phyloP scores from a whole-genome alignment of 2,888 invertebrate genomes.

The Agriopis marginaria region DNA sequence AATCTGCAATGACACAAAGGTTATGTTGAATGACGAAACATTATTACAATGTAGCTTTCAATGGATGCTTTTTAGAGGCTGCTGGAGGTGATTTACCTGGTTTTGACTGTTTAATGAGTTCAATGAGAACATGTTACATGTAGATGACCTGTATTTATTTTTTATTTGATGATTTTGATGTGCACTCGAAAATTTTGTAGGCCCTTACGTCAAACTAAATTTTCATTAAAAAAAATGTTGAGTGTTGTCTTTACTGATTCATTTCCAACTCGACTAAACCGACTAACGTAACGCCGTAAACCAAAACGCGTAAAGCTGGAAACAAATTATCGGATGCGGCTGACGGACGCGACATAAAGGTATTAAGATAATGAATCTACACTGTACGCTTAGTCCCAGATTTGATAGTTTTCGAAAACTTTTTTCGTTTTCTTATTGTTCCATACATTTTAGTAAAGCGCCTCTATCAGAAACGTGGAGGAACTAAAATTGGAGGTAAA shows the following conservation, averaged over 20 bases:
- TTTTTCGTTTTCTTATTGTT: too few relatives aligned
- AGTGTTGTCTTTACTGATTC: constrained; percentile 2
- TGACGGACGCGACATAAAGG: too few relatives aligned
- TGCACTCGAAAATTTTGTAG: constrained; percentile 86
- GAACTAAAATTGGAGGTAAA: too few relatives aligned
- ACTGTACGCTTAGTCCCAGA: too few relatives aligned
- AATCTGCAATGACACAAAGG: constrained; percentile 80
- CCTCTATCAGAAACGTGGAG: too few relatives aligned
- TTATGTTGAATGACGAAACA: constrained; percentile 72
- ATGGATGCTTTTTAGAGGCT: background rate
- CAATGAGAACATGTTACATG: constrained; percentile 87
- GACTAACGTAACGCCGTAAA: too few relatives aligned
- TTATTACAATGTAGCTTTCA: constrained; percentile 41
- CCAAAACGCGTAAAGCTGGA: too few relatives aligned
- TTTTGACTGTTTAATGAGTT: constrained; percentile 84
- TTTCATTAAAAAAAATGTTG: constrained; percentile 53
- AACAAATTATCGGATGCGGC: too few relatives aligned
- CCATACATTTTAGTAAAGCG: too few relatives aligned
- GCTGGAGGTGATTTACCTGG: constrained; percentile 66
- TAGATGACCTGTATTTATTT: constrained; percentile 74
- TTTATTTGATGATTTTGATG: constrained; percentile 69
- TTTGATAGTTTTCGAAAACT: too few relatives aligned
- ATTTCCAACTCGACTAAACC: constrained; percentile 4
- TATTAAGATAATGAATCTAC: too few relatives aligned
- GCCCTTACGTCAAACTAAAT: constrained; percentile 80